A percentile compares a stretch with the other conserved stretches of the same genome.
Conservation (phyloP, 2,113 vertebrate genomes). For the Eudorcas thomsonii region DNA sequence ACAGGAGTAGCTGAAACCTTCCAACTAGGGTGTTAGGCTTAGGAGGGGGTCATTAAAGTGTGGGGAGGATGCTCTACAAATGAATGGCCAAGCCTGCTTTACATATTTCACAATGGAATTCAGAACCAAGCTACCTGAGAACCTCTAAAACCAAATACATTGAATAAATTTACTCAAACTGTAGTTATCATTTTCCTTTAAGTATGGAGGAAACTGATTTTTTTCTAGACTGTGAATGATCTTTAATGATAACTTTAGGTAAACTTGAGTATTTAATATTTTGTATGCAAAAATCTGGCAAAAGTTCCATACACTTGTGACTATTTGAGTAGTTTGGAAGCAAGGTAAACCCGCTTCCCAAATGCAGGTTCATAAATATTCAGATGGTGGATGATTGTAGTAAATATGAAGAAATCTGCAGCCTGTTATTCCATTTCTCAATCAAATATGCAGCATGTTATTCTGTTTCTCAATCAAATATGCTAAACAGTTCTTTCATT, state of each 20-base stretch:
- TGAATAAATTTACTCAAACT: background rate
- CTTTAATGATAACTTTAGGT: constrained; percentile 48
- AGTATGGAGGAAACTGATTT: background rate
- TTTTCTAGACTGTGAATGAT: constrained; percentile 13
- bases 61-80: background rate
- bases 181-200: background rate
- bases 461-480: constrained; percentile 72
- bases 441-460: constrained; percentile 68
- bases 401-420: constrained; percentile 70
- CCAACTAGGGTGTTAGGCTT: background rate
- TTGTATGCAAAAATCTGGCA: constrained; percentile 52
- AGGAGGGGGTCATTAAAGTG: background rate
- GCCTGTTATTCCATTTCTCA: constrained; percentile 58
- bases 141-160: background rate
- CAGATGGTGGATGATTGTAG: constrained; percentile 56
- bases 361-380: constrained; percentile 64
- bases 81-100: background rate
- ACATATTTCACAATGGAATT: background rate
- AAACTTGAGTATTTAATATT: constrained; percentile 40
- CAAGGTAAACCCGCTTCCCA: constrained; percentile 33
- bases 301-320: constrained; percentile 49
- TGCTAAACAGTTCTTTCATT: constrained; percentile 67
- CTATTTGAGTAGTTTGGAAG: constrained; percentile 51
- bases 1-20: background rate
- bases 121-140: background rate